Evolutionary conservation across 2,888 invertebrate genomes (phyloP).

Genomic region (Limnephilus rhombicus): DNA sequence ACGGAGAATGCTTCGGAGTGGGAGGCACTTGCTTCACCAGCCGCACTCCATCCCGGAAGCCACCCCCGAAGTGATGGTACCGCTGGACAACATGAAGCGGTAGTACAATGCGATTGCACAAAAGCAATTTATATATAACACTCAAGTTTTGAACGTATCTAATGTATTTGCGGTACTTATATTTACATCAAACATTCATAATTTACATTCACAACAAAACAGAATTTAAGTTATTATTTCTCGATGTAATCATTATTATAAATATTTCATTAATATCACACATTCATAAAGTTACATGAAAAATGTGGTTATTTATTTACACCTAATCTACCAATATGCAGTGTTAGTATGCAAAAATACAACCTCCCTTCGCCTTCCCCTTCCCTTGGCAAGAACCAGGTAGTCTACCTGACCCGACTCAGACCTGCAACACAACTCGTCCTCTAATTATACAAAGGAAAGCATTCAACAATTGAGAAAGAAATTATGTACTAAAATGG

Average conservation of each 20-base stretch:
- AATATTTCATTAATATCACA: slow-evolving; percentile 65
- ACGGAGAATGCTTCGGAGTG: slow-evolving; percentile 89
- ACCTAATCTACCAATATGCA: slow-evolving; percentile 52
- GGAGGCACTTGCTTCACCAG: slow-evolving; percentile 88
- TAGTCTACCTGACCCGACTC: neutral
- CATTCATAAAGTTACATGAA: slow-evolving; percentile 61
- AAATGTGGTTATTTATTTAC: slow-evolving; percentile 65
- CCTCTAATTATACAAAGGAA: slow-evolving; percentile 40
- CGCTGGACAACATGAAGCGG: slow-evolving; percentile 72
- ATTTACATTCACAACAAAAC: slow-evolving; percentile 66
- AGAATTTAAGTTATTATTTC: slow-evolving; percentile 65
- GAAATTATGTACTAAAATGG: slow-evolving; percentile 60
- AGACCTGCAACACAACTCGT: neutral
- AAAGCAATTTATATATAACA: slow-evolving; percentile 49
- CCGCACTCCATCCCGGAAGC: slow-evolving; percentile 75
- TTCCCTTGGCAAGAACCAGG: neutral
- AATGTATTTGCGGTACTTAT: too few relatives aligned
- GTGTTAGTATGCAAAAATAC: slow-evolving; percentile 24
- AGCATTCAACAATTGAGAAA: slow-evolving; percentile 48
- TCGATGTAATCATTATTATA: slow-evolving; percentile 66
- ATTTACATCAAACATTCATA: slow-evolving; percentile 74
- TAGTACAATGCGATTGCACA: slow-evolving; percentile 46
- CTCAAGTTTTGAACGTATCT: slow-evolving; percentile 63
- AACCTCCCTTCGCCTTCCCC: neutral
- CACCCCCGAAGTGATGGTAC: slow-evolving; percentile 79